These are phyloP conservation scores for Apis dorsata DNA, from an alignment of 1,140 invertebrate genomes.

Conservation along the genomic window DNA sequence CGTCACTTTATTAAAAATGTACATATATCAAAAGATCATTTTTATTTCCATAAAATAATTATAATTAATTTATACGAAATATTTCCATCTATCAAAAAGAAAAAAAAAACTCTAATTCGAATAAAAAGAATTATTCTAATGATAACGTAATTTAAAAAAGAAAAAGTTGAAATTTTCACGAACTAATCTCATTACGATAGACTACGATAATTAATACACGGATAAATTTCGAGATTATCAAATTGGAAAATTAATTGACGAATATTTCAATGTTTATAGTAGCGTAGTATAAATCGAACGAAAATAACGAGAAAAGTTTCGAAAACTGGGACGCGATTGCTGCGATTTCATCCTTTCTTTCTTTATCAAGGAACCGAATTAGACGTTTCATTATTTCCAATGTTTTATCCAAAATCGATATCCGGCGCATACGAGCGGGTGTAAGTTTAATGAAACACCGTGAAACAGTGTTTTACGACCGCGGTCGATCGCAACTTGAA, in stretches of 20 bases:
- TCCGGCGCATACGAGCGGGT: not conserved
- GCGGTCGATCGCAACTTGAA: not conserved
- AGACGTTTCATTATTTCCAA: conserved; percentile 2
- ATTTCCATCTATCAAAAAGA: no score
- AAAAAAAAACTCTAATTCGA: no score
- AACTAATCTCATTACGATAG: no score
- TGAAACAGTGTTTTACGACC: not conserved
- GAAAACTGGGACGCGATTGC: not conserved
- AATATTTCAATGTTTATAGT: not conserved
- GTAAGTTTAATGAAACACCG: not conserved
- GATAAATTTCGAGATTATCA: not conserved
- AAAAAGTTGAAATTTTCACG: no score
- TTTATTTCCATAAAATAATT: no score
- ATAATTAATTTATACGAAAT: no score
- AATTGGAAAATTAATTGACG: no score
- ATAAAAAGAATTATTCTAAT: no score
- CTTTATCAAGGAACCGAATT: not conserved
- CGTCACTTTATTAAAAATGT: no score
- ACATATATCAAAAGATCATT: no score
- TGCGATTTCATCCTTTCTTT: not conserved
- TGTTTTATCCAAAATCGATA: not conserved
- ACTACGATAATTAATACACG: not conserved
- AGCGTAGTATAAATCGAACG: no score
- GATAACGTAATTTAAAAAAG: no score
- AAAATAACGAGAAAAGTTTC: not conserved